A percentile compares a stretch with the other conserved stretches of the same genome.
Conservation (phyloP, 2,113 vertebrate species). For the Xiphophorus maculatus region DNA sequence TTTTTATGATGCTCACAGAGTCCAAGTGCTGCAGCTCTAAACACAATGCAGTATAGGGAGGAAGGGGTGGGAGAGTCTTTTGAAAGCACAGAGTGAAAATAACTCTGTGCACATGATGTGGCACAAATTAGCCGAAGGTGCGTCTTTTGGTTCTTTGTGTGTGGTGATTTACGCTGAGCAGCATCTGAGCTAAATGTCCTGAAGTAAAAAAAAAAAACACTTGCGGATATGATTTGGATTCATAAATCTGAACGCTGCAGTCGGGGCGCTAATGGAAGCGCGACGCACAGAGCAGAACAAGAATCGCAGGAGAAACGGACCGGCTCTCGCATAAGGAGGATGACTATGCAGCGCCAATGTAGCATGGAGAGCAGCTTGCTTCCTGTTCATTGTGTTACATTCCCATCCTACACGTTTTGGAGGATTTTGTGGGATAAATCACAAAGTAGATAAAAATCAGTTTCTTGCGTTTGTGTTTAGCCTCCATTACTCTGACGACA, state of each 20-base stretch:
- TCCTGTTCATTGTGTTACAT: background rate
- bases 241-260: constrained; percentile 16
- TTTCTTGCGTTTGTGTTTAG: too few species aligned
- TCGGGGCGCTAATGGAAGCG: constrained; percentile 1
- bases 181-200: constrained; percentile 39
- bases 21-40: constrained; percentile 21
- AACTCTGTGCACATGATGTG: background rate
- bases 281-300: background rate
- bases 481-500: too few species aligned
- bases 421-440: background rate
- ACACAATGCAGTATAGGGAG: constrained; percentile 12
- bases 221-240: background rate
- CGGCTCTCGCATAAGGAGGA: background rate
- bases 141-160: background rate
- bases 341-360: background rate
- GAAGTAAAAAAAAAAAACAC: background rate
- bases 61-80: background rate
- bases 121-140: background rate
- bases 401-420: background rate
- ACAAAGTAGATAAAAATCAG: too few species aligned
- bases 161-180: constrained; percentile 9
- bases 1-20: constrained; percentile 28
- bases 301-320: constrained; percentile 1
- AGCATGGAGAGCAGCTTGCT: background rate
- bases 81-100: constrained; percentile 7